A percentile compares a stretch with the other conserved stretches of the same genome.
These are phyloP conservation scores for Oasisia sp. DNA, from an alignment of 2,888 invertebrate genomes.

Conservation along the genomic window DNA sequence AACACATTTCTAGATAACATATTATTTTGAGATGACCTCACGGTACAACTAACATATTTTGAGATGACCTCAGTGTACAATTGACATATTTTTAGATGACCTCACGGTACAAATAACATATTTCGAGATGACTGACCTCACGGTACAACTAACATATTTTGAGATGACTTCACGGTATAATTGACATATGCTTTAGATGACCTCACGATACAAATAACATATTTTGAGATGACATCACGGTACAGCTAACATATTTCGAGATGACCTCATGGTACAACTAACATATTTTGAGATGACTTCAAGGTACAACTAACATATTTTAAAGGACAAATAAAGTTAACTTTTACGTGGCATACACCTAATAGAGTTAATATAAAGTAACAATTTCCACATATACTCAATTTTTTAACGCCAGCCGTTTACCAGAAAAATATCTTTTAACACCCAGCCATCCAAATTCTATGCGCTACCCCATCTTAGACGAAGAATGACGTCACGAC, in stretches of 20 bases:
- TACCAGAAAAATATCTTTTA: too few species aligned
- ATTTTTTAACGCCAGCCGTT: too few species aligned
- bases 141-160: conserved; percentile 41
- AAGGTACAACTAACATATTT: conserved; percentile 87
- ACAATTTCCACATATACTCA: too few species aligned
- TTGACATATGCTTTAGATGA: conserved; percentile 71
- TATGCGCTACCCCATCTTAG: too few species aligned
- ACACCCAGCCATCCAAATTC: too few species aligned
- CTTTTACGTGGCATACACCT: too few species aligned
- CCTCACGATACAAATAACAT: conserved; percentile 91
- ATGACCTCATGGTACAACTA: too few species aligned
- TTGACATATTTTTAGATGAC: conserved; percentile 71
- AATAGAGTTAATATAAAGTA: too few species aligned
- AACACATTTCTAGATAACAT: conserved; percentile 75
- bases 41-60: conserved; percentile 41
- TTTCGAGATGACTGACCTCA: conserved; percentile 78
- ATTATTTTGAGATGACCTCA: conserved; percentile 61
- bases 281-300: conserved; percentile 76
- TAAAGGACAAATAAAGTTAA: too few species aligned
- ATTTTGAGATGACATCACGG: conserved; percentile 78
- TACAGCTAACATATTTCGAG: conserved; percentile 36
- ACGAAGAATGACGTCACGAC: too few species aligned
- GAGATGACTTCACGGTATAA: not conserved
- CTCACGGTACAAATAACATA: conserved; percentile 90
- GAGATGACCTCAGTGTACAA: not conserved